These are phyloP conservation scores for Bambusicola thoracicus DNA, from an alignment of 2,113 vertebrate species.

Conservation along the genomic window DNA sequence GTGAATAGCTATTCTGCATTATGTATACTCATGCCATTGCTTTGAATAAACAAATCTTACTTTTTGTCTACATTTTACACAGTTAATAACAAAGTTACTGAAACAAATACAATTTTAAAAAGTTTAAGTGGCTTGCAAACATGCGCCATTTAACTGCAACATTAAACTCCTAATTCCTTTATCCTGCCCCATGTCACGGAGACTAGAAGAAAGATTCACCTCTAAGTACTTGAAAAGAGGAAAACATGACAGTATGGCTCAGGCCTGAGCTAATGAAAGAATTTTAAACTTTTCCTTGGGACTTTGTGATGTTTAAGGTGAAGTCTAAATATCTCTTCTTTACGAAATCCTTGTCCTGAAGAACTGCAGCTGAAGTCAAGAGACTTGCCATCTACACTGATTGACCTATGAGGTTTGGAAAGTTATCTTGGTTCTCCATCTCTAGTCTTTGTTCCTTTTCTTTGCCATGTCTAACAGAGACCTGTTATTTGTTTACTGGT, in stretches of 20 bases:
- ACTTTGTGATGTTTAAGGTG: not conserved
- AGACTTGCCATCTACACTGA: not conserved
- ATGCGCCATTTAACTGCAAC: slow-evolving; percentile 34
- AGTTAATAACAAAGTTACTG: slow-evolving; percentile 20
- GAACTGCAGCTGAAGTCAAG: not conserved
- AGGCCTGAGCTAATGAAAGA: not conserved
- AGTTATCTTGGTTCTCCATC: not conserved
- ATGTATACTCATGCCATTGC: not conserved
- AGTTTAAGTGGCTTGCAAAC: slow-evolving; percentile 28
- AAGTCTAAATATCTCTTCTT: not conserved
- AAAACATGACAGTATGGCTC: not conserved
- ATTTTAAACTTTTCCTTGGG: not conserved
- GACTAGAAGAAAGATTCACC: not conserved
- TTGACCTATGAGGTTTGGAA: not conserved
- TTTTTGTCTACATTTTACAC: not conserved
- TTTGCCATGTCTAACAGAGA: not conserved
- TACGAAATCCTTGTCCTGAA: not conserved
- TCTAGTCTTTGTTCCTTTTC: not conserved
- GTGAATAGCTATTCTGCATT: not conserved
- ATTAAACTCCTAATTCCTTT: slow-evolving; percentile 3
- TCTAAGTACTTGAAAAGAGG: not conserved
- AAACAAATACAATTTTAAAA: not conserved
- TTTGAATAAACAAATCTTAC: slow-evolving; percentile 13
- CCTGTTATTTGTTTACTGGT: not conserved
- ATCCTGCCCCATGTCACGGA: not conserved